These are phyloP conservation scores for Polyploca ridens DNA, from an alignment of 2,888 invertebrate genomes.

Conservation along the genomic window DNA sequence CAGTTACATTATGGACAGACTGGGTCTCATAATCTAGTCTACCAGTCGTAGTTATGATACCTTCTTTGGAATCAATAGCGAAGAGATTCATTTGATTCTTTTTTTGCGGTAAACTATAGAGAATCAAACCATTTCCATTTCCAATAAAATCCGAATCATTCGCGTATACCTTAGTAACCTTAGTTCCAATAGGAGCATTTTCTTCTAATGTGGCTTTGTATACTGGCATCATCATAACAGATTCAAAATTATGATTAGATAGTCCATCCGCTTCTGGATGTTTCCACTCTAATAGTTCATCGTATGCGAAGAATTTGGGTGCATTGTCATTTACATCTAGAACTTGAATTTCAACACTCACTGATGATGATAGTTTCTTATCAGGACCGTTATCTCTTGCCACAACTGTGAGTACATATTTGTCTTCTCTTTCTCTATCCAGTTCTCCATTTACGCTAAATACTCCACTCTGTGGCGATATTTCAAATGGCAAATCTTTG, in stretches of 20 bases:
- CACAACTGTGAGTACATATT: conserved; percentile 88
- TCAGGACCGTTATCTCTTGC: conserved; percentile 89
- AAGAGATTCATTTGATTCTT: conserved; percentile 87
- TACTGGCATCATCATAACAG: conserved; percentile 86
- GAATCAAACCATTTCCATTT: conserved; percentile 93
- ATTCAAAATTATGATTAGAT: conserved; percentile 81
- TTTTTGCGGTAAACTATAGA: conserved; percentile 89
- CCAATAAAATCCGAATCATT: conserved; percentile 94
- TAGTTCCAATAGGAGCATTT: conserved; percentile 89
- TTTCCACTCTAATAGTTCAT: conserved; percentile 83
- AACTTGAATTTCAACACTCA: conserved; percentile 92
- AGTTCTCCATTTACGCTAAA: conserved; percentile 89
- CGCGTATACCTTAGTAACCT: conserved; percentile 90
- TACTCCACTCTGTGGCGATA: conserved; percentile 88
- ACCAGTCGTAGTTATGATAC: conserved; percentile 90
- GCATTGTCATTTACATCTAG: conserved; percentile 93
- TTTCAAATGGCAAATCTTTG: conserved; percentile 86
- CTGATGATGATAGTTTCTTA: conserved; percentile 87
- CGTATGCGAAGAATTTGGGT: conserved; percentile 91
- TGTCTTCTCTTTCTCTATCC: conserved; percentile 90
- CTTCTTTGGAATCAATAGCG: conserved; percentile 93
- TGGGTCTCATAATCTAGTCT: conserved; percentile 89
- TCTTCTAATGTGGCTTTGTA: conserved; percentile 91
- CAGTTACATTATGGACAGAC: conserved; percentile 88
- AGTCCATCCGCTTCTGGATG: conserved; percentile 76